Conservation (phyloP, 1,140 invertebrate genomes). For the Chironomus striatipennis region DNA sequence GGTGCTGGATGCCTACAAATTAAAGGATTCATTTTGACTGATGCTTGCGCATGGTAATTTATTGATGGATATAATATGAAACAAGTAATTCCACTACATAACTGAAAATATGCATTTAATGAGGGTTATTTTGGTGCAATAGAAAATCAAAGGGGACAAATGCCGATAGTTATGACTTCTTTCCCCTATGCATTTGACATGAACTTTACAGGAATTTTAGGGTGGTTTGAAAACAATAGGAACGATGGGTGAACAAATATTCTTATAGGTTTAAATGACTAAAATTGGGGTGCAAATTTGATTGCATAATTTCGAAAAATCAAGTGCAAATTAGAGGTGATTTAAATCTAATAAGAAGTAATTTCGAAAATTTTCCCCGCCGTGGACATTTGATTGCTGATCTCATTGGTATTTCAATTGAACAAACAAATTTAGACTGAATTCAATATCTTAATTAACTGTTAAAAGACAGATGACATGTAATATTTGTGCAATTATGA, state of each 20-base stretch:
- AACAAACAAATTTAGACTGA: too few species aligned
- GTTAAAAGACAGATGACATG: too few species aligned
- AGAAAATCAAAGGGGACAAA: too few species aligned
- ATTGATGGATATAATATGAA: too few species aligned
- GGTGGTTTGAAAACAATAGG: background rate
- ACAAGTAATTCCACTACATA: too few species aligned
- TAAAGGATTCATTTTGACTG: conserved; percentile 10
- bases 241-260: background rate
- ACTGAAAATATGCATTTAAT: background rate
- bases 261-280: conserved; percentile 8
- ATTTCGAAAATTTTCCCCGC: background rate
- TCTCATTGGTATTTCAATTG: too few species aligned
- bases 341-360: background rate
- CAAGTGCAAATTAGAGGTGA: background rate
- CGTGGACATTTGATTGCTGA: too few species aligned
- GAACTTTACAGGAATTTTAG: background rate
- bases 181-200: too few species aligned
- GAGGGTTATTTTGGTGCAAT: background rate
- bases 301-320: background rate
- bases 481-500: too few species aligned
- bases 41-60: too few species aligned
- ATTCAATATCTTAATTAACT: too few species aligned
- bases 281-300: background rate
- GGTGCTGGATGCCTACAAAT: background rate
- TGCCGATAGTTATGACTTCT: too few species aligned